Conservation (phyloP, 2,113 vertebrate genomes). For the Phaethornis superciliosus region DNA sequence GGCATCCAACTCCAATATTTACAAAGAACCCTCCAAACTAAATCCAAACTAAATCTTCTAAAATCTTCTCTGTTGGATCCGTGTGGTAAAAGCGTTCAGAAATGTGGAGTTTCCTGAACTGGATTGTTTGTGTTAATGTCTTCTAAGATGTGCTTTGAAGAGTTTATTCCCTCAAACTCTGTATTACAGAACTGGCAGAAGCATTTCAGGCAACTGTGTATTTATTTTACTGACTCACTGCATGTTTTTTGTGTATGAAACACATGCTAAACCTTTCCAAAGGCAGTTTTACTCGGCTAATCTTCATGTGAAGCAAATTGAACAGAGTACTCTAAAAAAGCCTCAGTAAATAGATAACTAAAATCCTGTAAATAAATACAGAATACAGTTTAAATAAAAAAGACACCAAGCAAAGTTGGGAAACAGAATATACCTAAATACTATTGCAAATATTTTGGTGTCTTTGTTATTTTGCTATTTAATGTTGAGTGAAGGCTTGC, state of each 20-base stretch:
- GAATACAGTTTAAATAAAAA: not conserved
- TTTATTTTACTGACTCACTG: conserved; percentile 35
- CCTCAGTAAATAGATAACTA: not conserved
- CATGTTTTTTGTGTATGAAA: conserved; percentile 34
- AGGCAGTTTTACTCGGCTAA: conserved; percentile 21
- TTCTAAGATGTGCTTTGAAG: conserved; percentile 33
- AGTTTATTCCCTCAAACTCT: conserved; percentile 6
- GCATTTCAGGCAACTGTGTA: conserved; percentile 26
- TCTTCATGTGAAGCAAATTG: conserved; percentile 14
- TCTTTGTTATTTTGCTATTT: not conserved
- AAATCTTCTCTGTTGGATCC: not conserved
- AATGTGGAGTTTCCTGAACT: not conserved
- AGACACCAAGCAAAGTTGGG: not conserved
- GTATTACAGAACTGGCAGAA: conserved; percentile 4
- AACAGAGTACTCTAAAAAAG: not conserved
- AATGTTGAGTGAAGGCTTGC: not conserved
- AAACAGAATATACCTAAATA: not conserved
- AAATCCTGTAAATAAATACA: no score
- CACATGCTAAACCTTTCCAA: conserved; percentile 23
- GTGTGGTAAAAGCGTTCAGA: not conserved
- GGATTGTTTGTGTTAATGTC: not conserved
- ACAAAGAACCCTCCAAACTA: not conserved
- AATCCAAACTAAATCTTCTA: not conserved
- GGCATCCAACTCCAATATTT: not conserved
- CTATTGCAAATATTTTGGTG: not conserved